Evolutionary conservation across 1,140 invertebrate genomes (phyloP).

Genomic region (Rhyacophila brunnea): DNA sequence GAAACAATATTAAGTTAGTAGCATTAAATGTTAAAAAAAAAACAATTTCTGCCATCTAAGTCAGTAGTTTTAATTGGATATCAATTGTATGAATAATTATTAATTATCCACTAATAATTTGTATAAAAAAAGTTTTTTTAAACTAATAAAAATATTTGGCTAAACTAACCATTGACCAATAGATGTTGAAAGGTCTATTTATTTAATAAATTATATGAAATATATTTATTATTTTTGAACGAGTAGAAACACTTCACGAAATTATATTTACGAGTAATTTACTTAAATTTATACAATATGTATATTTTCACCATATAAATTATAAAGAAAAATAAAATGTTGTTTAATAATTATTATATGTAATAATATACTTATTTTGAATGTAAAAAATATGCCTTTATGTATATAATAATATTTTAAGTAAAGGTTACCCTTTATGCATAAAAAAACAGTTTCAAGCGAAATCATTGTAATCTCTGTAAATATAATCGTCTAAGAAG

Average conservation of each 20-base stretch:
- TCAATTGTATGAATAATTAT: no score
- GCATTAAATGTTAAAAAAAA: background rate
- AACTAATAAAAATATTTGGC: no score
- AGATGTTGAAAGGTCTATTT: background rate
- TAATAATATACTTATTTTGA: background rate
- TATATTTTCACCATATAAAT: no score
- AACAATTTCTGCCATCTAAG: background rate
- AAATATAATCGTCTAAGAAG: no score
- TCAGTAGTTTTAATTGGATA: background rate
- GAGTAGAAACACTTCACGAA: background rate
- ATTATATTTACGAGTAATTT: constrained; percentile 2
- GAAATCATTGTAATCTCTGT: no score
- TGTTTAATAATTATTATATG: background rate
- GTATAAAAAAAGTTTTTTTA: no score
- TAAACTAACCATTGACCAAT: background rate
- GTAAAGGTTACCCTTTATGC: background rate
- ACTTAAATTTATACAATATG: background rate
- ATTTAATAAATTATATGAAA: background rate
- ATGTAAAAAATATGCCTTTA: background rate
- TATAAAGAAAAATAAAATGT: background rate
- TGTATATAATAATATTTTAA: constrained; percentile 1
- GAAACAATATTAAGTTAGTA: background rate
- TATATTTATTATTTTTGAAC: background rate
- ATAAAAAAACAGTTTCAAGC: no score
- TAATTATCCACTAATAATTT: no score